Base-by-base conservation (phyloP, 2,113 vertebrate genomes). In the Crocuta crocuta region DNA sequence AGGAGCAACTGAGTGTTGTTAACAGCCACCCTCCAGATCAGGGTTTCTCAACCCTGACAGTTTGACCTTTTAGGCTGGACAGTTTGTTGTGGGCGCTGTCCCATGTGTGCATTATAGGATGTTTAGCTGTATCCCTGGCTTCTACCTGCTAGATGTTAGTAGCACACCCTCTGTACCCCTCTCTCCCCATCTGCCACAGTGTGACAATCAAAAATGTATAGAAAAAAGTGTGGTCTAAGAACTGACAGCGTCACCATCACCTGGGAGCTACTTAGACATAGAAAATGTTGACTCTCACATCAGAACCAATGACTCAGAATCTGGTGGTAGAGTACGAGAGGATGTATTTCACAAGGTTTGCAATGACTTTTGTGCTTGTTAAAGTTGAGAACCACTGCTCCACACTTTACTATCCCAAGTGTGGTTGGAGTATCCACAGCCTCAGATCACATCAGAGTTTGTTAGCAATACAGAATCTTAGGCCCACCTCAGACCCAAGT, bases 71-170 rank as follows among this genome's bases (percentile, higher is more conserved):
- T 71, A 45, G 17, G 45, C 8, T 70, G 43, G 28, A 9, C 8
- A 48, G n/a, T 65, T n/a, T 55, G 21, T 5, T 0, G 4, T 24
- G 21, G 5, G 48, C 5, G 4, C 35, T 55, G 23, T n/a, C 31
- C 9, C 17, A 1, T n/a, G 4, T 21, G 0, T 50, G 35, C 53
- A 10, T 31, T 12, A 0, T 35, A 21, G 43, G 31, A 15, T 58
- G 26, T 23, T 73, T 8, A 79, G 17, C 63, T 43, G 3, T 23
- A 43, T 45, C 28, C 7, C 24, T 55, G 91, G n/a, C 24, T 45
- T 89, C 80, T 68, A 39, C 19, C 15, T 3, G 12, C 7, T 84
- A 65, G 80, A 65, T 43, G 9, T 16, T 28, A 45, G 21, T 9
- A 9, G 48, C 3, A 9, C 4, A 43, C 66, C 55, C 17, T n/a